These are phyloP conservation scores for Anableps anableps DNA, from an alignment of 2,797 vertebrate genomes.

Conservation along the genomic window DNA sequence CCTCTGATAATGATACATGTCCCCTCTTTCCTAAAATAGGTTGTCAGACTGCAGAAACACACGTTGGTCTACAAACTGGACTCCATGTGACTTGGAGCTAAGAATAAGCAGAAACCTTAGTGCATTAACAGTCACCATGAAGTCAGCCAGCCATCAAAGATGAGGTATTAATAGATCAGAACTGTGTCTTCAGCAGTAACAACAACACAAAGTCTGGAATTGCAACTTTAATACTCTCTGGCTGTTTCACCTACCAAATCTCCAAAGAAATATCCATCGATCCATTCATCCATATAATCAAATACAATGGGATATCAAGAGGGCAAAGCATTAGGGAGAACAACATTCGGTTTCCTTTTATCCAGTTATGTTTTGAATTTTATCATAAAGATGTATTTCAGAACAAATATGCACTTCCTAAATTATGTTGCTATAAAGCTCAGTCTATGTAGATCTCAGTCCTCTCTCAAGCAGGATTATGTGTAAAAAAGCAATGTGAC, in stretches of 20 bases:
- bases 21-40: conserved; percentile 74
- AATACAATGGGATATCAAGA: conserved; percentile 3
- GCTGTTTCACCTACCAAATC: conserved; percentile 35
- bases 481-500: conserved; percentile 41
- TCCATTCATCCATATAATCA: no score
- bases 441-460: conserved; percentile 5
- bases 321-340: conserved; percentile 53
- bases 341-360: conserved; percentile 45
- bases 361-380: conserved; percentile 58
- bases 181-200: conserved; percentile 74
- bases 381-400: conserved; percentile 43
- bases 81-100: conserved; percentile 79
- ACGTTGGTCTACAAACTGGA: conserved; percentile 76
- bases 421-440: conserved; percentile 57
- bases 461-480: conserved; percentile 33
- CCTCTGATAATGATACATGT: conserved; percentile 75
- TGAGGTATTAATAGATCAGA: conserved; percentile 75
- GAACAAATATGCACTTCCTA: conserved; percentile 44
- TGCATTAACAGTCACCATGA: conserved; percentile 73
- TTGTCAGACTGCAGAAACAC: conserved; percentile 64
- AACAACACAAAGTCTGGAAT: conserved; percentile 55
- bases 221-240: conserved; percentile 25
- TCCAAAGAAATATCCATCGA: conserved; percentile 23
- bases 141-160: conserved; percentile 78
- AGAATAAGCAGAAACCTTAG: conserved; percentile 84